Conservation (phyloP, 2,797 vertebrate genomes). For the Anguilla obscura region DNA sequence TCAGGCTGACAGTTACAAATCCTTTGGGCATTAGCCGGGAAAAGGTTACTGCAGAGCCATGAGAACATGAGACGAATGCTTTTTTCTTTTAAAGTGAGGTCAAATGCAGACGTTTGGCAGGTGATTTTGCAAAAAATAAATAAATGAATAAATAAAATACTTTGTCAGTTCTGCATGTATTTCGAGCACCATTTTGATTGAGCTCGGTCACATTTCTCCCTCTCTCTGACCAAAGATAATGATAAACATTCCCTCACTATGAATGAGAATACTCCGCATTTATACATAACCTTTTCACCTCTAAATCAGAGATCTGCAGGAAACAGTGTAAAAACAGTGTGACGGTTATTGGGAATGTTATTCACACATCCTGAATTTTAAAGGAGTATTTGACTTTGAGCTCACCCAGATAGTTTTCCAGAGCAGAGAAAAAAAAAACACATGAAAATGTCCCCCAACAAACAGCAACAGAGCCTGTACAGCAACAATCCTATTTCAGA, state of each 20-base stretch:
- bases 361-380: neutral
- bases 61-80: neutral
- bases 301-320: neutral
- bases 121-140: neutral
- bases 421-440: no score
- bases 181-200: neutral
- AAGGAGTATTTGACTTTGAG: neutral
- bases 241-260: neutral
- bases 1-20: slow-evolving; percentile 7
- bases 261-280: neutral
- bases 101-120: neutral
- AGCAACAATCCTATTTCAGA: neutral
- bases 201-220: neutral
- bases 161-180: neutral
- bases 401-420: no score
- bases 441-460: no score
- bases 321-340: neutral
- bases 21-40: neutral
- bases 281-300: neutral
- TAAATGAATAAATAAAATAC: neutral
- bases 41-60: neutral
- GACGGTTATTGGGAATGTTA: neutral
- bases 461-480: no score
- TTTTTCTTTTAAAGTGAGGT: neutral
- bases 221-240: neutral